Evolutionary conservation across 2,113 vertebrate genomes (phyloP).

Genomic region (Sinosuthora webbiana): DNA sequence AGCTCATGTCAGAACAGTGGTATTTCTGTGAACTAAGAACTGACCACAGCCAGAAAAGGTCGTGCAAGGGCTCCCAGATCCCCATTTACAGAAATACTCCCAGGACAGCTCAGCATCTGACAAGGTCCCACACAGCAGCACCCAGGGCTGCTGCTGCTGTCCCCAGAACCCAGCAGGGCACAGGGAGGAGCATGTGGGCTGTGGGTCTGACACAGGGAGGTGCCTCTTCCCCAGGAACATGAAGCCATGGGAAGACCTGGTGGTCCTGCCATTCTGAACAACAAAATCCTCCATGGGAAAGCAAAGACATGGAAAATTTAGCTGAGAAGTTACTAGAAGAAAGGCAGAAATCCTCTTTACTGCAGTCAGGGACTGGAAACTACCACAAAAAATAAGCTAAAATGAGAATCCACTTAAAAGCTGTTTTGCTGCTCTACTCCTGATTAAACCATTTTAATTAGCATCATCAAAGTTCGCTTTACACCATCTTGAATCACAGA

Average conservation of each 20-base stretch:
- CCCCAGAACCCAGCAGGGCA: neutral
- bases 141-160: neutral
- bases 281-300: neutral
- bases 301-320: neutral
- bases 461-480: neutral
- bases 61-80: neutral
- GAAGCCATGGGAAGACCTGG: neutral
- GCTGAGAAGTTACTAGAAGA: neutral
- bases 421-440: neutral
- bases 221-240: neutral
- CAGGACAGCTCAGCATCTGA: neutral
- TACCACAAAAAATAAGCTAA: neutral
- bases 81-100: neutral
- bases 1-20: neutral
- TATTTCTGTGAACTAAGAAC: neutral
- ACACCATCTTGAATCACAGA: neutral
- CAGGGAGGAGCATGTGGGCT: neutral
- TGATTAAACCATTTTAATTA: slow-evolving; percentile 22
- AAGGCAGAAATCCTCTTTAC: neutral
- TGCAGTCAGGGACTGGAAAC: neutral
- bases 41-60: neutral
- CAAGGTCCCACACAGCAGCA: fast-evolving
- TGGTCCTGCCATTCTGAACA: neutral
- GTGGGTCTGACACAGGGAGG: neutral
- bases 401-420: neutral